Evolutionary conservation across 1,140 invertebrate genomes (phyloP), one percentile per base, ranked within the genome.

Genomic region (Steinernema feltiae): DNA sequence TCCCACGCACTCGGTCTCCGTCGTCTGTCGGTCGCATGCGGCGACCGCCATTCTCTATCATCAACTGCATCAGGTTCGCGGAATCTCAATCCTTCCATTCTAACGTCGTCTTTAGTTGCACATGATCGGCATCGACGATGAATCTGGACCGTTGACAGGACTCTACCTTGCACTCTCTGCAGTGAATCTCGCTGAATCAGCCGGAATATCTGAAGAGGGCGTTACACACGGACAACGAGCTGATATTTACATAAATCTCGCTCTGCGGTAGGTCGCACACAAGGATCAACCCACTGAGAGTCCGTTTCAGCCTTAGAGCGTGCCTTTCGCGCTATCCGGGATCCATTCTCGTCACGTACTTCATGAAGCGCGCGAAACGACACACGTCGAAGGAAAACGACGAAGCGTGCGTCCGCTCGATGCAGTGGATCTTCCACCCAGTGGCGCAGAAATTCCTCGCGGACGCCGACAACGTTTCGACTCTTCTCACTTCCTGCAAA

Each of bases 11-110:
- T 73, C 84, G 18, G 76, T 75, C 0, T 32, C 77, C 1, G 74
- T 78, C 0, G 84, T 85, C 1, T 86, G 84, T 72, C 76, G 75
- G 53, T 80, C 78, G 15, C 84, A 85, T 70, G 84, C 84, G 7
- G 80, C 81, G 15, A 84, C 85, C 1, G 84, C 84, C 1, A n/a
- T 86, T 27, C 75, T 86, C 27, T 85, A 86, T 72, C 85, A 85
- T 76, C 82, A 86, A 70, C 71, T 85, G 32, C 82, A 85, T 77
- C 84, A 85, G 63, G 76, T 83, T 32, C 46, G 48, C 74, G 31
- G 70, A 21, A 0, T 74, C n/a, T 48, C 1, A 30, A 30, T 3
- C 32, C n/a, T n/a, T n/a, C 18, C 27, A 30, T n/a, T 31, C 12
- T 21, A 31, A 21, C 24, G 21, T 27, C 32, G 0, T 7, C 41